Evolutionary conservation across 2,113 vertebrate genomes (phyloP).

Genomic region (Oceanodroma tethys): DNA sequence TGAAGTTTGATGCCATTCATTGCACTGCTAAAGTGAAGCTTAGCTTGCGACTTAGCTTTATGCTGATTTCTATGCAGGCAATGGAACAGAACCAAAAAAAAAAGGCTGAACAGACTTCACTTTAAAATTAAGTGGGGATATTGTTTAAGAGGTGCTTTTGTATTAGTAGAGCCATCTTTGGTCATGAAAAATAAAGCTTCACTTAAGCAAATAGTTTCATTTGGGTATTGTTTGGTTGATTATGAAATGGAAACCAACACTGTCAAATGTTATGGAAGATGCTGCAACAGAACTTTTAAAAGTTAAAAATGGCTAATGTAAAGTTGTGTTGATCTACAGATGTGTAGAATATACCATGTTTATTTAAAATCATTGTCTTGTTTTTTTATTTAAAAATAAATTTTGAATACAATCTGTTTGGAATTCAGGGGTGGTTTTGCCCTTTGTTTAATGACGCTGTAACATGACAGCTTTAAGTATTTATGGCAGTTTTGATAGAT

Average conservation of each 20-base stretch:
- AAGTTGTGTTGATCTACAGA: constrained; percentile 49
- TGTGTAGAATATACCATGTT: constrained; percentile 68
- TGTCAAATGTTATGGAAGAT: constrained; percentile 53
- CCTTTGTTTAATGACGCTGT: neutral
- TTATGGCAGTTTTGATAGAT: neutral
- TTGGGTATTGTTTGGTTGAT: constrained; percentile 46
- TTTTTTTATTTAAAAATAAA: constrained; percentile 80
- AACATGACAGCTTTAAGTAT: neutral
- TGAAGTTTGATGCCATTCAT: constrained; percentile 78
- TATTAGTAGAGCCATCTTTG: constrained; percentile 72
- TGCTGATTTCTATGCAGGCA: constrained; percentile 70
- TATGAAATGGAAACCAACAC: constrained; percentile 51
- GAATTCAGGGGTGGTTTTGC: neutral
- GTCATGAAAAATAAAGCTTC: constrained; percentile 70
- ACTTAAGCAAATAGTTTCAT: constrained; percentile 53
- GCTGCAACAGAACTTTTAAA: constrained; percentile 63
- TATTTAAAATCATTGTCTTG: constrained; percentile 80
- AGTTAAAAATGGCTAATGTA: constrained; percentile 64
- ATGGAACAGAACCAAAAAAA: constrained; percentile 64
- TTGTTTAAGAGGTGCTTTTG: constrained; percentile 65
- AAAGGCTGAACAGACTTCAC: constrained; percentile 75
- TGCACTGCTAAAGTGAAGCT: constrained; percentile 72
- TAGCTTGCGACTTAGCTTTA: constrained; percentile 70
- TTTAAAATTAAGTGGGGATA: constrained; percentile 67
- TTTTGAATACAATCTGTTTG: constrained; percentile 75